Evolutionary conservation across 2,888 invertebrate genomes (phyloP), one percentile per base, ranked within the genome.

Genomic region (Melanostoma scalare): DNA sequence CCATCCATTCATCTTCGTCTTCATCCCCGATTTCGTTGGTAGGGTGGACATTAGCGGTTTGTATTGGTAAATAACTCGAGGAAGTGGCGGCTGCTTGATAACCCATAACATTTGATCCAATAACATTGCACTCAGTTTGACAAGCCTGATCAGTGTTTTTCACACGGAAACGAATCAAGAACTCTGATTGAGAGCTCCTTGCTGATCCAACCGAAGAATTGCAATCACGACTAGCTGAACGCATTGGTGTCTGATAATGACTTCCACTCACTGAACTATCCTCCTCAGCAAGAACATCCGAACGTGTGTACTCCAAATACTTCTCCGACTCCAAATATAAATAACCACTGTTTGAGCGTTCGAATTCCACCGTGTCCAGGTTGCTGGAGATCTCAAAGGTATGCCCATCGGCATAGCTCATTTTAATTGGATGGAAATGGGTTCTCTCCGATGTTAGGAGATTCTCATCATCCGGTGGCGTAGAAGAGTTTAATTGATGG

Each of bases 381-480:
- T 92, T 93, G 87, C 92, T 93, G 87, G 92, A 91, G 86, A 95
- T 94, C 86, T 94, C 93, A 91, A 96, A 96, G 10, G 95, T 94
- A 87, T 95, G 94, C 61, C 96, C 96, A 90, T 96, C 95, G 38
- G 93, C 93, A 89, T 93, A 93, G 75, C 88, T 88, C 87, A 93
- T 93, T 87, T 94, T 93, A 87, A 97, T 96, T 10, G 97, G 96
- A 86, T 94, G 94, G 92, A 97, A 97, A 92, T 97, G 97, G 76
- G 96, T 96, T 85, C 94, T 94, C 85, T 94, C 93, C 5, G 96
- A 95, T 20, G 95, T 95, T 82, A 96, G 92, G 86, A 96, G 91
- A 90, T 96, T 95, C 89, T 96, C 96, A 53, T 89, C 88, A 38
- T 88, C 88, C 9, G 73, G 52, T 65, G 74, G 69, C 9, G 68